phyloP scores from a whole-genome alignment of 2,888 invertebrate genomes.

The Lycocerus yunnanus region DNA sequence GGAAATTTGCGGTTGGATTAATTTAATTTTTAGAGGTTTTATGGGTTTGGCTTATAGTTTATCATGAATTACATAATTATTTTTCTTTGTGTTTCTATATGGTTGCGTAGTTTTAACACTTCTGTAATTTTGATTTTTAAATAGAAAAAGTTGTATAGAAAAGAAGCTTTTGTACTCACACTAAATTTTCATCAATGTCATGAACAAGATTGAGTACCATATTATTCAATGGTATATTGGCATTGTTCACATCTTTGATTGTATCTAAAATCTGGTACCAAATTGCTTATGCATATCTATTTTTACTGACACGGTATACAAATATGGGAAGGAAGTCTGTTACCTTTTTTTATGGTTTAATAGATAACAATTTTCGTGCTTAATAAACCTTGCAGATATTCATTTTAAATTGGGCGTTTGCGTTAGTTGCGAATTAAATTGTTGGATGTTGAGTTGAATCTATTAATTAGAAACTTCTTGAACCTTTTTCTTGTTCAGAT shows the following conservation, averaged over 20 bases:
- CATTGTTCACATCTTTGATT: background rate
- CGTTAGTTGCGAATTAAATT: background rate
- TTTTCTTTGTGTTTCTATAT: background rate
- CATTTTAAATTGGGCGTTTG: background rate
- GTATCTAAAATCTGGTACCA: background rate
- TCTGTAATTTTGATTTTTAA: background rate
- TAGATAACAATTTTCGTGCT: background rate
- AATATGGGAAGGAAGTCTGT: background rate
- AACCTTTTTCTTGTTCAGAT: background rate
- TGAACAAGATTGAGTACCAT: background rate
- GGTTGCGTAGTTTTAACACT: background rate
- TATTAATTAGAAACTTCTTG: background rate
- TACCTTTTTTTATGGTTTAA: background rate
- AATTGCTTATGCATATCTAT: background rate
- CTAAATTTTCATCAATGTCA: background rate
- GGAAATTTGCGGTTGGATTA: background rate
- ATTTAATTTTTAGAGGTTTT: background rate
- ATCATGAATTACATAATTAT: background rate
- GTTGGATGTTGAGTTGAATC: background rate
- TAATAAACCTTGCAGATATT: background rate
- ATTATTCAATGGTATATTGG: background rate
- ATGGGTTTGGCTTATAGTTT: background rate
- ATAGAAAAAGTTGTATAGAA: background rate
- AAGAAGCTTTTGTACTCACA: background rate
- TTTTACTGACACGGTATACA: background rate